Evolutionary conservation across 2,113 vertebrate species (phyloP).

Genomic region (Calypte anna): DNA sequence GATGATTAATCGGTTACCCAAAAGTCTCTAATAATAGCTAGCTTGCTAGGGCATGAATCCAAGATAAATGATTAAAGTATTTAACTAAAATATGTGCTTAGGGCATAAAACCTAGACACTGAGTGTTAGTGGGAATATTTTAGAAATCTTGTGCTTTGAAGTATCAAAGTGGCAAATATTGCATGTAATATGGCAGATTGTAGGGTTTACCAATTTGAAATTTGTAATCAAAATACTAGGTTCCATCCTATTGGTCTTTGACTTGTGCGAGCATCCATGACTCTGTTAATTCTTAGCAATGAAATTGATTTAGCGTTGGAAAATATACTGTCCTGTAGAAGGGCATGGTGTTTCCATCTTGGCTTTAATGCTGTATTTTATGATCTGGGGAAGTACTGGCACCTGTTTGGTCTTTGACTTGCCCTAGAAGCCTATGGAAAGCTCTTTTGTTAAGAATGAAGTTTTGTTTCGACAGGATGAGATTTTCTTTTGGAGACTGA

Average conservation of each 20-base stretch:
- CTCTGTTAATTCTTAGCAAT: neutral
- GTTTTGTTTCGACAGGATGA: neutral
- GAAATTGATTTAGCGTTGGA: neutral
- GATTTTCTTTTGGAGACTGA: neutral
- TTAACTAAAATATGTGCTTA: neutral
- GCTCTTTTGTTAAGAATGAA: neutral
- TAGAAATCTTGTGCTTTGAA: neutral
- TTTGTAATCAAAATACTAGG: neutral
- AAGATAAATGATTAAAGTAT: neutral
- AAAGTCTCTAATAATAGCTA: neutral
- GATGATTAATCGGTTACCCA: neutral
- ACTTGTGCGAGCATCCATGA: neutral
- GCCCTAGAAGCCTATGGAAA: neutral
- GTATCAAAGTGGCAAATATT: neutral
- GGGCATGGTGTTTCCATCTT: rapidly evolving
- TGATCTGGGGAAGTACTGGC: neutral
- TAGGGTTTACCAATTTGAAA: neutral
- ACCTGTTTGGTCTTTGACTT: neutral
- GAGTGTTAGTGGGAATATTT: neutral
- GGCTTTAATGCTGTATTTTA: rapidly evolving
- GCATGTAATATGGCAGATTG: neutral
- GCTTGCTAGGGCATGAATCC: neutral
- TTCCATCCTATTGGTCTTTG: neutral
- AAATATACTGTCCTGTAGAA: neutral
- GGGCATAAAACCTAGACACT: neutral